phyloP scores from a whole-genome alignment of 2,888 invertebrate species.

The Machimus rusticus region DNA sequence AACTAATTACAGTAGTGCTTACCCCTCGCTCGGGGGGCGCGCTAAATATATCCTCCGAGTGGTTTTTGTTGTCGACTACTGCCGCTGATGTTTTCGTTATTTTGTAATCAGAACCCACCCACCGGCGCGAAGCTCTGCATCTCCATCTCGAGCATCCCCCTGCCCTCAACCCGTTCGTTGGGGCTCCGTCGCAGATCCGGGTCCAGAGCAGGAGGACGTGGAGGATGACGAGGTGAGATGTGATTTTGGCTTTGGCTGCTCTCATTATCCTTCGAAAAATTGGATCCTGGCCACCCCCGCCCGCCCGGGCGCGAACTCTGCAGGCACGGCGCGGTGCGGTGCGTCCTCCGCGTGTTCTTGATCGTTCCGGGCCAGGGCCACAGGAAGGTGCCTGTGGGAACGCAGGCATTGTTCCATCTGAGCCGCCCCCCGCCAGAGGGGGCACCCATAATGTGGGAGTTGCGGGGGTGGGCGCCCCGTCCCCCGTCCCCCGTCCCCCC shows the following conservation, averaged over 20 bases:
- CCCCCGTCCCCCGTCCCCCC: not conserved
- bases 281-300: not conserved
- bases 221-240: slow-evolving; percentile 29
- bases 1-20: slow-evolving; percentile 41
- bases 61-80: slow-evolving; percentile 39
- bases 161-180: not conserved
- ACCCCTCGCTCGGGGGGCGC: not conserved
- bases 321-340: not conserved
- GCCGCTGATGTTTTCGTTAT: slow-evolving; percentile 37
- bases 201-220: not conserved
- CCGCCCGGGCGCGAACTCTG: not conserved
- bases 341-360: not conserved
- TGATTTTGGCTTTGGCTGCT: slow-evolving; percentile 10
- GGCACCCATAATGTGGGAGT: not conserved
- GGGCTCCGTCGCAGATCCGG: not conserved
- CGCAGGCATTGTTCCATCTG: not conserved
- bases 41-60: slow-evolving; percentile 3
- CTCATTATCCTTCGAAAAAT: slow-evolving; percentile 30
- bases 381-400: not conserved
- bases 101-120: slow-evolving; percentile 24
- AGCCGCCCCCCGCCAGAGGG: not conserved
- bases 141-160: not conserved
- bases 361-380: slow-evolving; percentile 1
- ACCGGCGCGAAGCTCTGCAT: not conserved
- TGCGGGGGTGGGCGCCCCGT: not conserved